Evolutionary conservation across 2,888 invertebrate genomes (phyloP), one percentile per base, ranked within the genome.

Genomic region (Creontiades dilutus): DNA sequence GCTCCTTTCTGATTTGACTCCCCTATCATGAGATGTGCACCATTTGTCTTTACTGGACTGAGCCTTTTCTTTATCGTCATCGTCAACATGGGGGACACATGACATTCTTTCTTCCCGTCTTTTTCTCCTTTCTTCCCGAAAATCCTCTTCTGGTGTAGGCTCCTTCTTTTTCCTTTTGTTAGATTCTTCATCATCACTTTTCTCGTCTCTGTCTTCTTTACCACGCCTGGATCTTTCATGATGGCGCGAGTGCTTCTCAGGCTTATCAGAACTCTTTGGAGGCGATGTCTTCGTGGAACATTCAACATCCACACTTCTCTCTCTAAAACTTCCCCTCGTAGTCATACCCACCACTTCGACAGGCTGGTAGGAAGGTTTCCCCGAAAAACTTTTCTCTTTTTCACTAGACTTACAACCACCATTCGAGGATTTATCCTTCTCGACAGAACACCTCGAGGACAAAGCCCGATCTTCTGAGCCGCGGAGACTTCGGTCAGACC

Each of bases 221-320:
- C 80, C 23, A 14, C 48, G 23, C n/a, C 76, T 27, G 23, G 19
- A 12, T 28, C 80, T 13, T 5, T 48, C 80, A 28, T 88, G 76
- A 28, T 78, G 78, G 37, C 78, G 23, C 1, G 37, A n/a, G 37
- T 46, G 48, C 37, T 27, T 78, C 27, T 87, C 81, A 1, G 68
- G 47, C 28, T 23, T 76, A 11, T 87, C 81, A 14, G 46, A 57
- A 91, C 91, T 48, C 91, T 91, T 13, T 92, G 91, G 5, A 90
- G 90, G 76, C 90, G 89, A 48, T 90, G 88, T 75, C 90, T 90
- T 14, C 2, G 80, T n/a, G 75, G 89, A 9, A 23, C 23, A 19
- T 90, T 91, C 1, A 91, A 90, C 12, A 91, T 91, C 48, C 90
- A 85, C 89, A 91, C 91, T 16, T 82, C 90, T 16, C 90, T 91